Percentiles rank a stretch among this genome's conserved stretches.
These are phyloP conservation scores for Podargus strigoides DNA, from an alignment of 2,797 vertebrate genomes.

Conservation along the genomic window DNA sequence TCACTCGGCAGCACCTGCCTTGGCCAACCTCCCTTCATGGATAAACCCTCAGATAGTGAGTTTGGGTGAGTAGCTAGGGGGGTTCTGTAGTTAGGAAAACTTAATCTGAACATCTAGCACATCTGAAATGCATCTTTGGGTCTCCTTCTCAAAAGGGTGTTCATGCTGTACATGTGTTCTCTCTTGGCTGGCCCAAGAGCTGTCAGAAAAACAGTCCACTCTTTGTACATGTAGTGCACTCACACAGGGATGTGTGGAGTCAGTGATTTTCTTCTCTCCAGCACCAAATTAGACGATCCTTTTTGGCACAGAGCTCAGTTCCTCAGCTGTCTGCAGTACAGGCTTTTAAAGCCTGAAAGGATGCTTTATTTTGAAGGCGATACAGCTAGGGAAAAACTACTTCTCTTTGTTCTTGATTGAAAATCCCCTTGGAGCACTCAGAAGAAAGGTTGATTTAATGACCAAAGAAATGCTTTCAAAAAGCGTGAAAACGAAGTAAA, in stretches of 20 bases:
- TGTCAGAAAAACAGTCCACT: neutral
- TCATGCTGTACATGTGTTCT: neutral
- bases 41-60: neutral
- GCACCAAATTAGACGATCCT: neutral
- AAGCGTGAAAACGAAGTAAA: neutral
- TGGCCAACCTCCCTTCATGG: neutral
- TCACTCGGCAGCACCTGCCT: neutral
- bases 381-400: neutral
- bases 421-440: neutral
- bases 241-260: neutral
- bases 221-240: accelerated
- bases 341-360: neutral
- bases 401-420: neutral
- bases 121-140: neutral
- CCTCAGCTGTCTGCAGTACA: neutral
- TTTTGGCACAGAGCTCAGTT: neutral
- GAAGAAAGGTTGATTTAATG: neutral
- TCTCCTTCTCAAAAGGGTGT: neutral
- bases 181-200: neutral
- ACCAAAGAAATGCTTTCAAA: neutral
- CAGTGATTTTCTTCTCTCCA: neutral
- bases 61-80: neutral
- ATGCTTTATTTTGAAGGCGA: neutral
- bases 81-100: no score
- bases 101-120: neutral